Percentiles rank a stretch among this genome's conserved stretches.
Conservation (phyloP, 2,888 invertebrate genomes). For the Drosophila aldrichi region DNA sequence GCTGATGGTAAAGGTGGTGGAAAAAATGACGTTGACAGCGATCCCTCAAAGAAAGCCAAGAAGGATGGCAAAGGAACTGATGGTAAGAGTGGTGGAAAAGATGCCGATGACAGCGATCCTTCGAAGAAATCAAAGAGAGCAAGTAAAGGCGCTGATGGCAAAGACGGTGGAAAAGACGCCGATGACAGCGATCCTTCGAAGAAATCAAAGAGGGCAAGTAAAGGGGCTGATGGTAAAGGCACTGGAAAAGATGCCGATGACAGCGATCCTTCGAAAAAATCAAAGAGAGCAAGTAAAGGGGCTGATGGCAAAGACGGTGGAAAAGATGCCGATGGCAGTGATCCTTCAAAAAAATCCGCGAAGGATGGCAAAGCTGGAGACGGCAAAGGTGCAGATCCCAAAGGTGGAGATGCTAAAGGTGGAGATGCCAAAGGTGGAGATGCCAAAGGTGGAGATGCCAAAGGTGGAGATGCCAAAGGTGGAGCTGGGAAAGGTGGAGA, state of each 20-base stretch:
- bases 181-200: neutral
- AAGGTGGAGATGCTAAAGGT: neutral
- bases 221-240: neutral
- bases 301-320: neutral
- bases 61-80: conserved; percentile 2
- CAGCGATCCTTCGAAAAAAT: neutral
- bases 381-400: neutral
- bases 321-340: neutral
- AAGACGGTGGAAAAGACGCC: neutral
- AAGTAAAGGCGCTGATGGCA: neutral
- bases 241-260: conserved; percentile 20
- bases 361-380: too few relatives aligned
- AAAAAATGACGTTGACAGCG: conserved; percentile 22
- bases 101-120: conserved; percentile 10
- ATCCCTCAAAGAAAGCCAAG: conserved; percentile 4
- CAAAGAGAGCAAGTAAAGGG: neutral
- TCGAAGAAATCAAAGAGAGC: neutral
- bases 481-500: neutral
- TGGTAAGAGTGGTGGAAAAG: conserved; percentile 11
- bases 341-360: neutral
- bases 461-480: neutral
- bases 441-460: neutral
- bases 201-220: conserved; percentile 2
- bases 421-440: too few relatives aligned
- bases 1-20: conserved; percentile 8